These are phyloP conservation scores for Thyatira batis DNA, from an alignment of 2,888 invertebrate genomes.

Conservation along the genomic window DNA sequence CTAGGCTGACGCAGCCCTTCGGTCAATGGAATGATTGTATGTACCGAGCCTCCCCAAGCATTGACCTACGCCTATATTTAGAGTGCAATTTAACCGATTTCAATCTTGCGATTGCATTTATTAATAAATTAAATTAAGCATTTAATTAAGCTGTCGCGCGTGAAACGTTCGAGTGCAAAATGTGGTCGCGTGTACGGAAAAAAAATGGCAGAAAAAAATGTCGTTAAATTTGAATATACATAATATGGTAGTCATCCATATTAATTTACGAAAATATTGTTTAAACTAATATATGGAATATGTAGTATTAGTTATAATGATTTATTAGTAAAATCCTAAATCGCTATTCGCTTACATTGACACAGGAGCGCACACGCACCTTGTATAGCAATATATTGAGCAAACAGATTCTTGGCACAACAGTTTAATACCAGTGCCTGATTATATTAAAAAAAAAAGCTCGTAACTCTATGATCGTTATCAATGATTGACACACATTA, in stretches of 20 bases:
- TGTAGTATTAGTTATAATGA: neutral
- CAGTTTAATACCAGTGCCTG: neutral
- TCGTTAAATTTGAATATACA: neutral
- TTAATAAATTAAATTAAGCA: neutral
- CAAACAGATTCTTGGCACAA: neutral
- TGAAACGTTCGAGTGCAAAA: neutral
- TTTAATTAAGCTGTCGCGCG: neutral
- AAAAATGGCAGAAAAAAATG: neutral
- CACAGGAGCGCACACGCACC: neutral
- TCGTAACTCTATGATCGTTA: slow-evolving; percentile 3
- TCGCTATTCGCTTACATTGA: neutral
- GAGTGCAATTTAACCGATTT: neutral
- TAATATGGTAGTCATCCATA: too few relatives aligned
- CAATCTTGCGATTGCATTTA: neutral
- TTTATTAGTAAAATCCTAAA: neutral
- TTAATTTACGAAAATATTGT: too few relatives aligned
- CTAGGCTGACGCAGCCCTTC: neutral
- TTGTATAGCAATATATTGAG: neutral
- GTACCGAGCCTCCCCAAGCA: too few relatives aligned
- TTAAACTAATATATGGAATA: too few relatives aligned
- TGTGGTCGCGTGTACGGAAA: neutral
- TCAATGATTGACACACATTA: slow-evolving; percentile 4
- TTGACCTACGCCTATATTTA: neutral
- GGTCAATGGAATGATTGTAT: neutral
- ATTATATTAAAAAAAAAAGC: neutral